A percentile compares a stretch with the other conserved stretches of the same genome.
Evolutionary conservation across 2,113 vertebrate species (phyloP).

Genomic region (Mesocricetus auratus): DNA sequence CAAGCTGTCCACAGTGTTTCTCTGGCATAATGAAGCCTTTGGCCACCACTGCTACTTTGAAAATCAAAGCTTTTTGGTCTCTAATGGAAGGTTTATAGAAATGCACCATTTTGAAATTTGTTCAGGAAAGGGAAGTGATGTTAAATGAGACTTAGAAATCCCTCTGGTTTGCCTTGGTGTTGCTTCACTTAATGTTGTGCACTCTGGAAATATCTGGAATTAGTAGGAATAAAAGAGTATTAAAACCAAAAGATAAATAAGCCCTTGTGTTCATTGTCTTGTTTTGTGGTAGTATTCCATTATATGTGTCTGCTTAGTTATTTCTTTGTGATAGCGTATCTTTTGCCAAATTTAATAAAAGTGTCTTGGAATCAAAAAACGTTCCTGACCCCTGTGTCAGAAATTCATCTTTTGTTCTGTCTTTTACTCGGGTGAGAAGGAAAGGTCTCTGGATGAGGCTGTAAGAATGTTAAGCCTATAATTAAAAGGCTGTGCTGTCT

Average conservation of each 20-base stretch:
- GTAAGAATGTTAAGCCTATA: background rate
- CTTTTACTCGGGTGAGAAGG: constrained; percentile 9
- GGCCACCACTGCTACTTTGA: constrained; percentile 76
- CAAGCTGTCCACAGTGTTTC: constrained; percentile 63
- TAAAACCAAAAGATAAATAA: constrained; percentile 68
- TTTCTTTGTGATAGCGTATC: background rate
- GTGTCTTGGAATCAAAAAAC: background rate
- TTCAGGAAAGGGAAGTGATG: constrained; percentile 77
- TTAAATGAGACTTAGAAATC: constrained; percentile 76
- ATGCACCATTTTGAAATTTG: constrained; percentile 79
- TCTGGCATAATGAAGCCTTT: constrained; percentile 77
- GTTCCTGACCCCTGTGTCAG: background rate
- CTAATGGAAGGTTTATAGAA: constrained; percentile 83
- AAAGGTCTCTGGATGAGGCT: background rate
- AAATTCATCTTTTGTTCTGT: constrained; percentile 33
- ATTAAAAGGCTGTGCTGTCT: background rate
- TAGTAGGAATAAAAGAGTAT: constrained; percentile 46
- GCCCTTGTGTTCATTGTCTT: constrained; percentile 43
- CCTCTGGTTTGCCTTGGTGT: constrained; percentile 70
- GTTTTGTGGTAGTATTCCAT: background rate
- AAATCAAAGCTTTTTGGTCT: constrained; percentile 82
- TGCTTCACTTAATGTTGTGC: constrained; percentile 70
- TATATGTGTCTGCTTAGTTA: constrained; percentile 22
- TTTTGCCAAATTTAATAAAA: constrained; percentile 58
- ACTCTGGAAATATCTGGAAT: constrained; percentile 69